Evolutionary conservation across 2,888 invertebrate genomes (phyloP).

Genomic region (Athripsodes cinereus): DNA sequence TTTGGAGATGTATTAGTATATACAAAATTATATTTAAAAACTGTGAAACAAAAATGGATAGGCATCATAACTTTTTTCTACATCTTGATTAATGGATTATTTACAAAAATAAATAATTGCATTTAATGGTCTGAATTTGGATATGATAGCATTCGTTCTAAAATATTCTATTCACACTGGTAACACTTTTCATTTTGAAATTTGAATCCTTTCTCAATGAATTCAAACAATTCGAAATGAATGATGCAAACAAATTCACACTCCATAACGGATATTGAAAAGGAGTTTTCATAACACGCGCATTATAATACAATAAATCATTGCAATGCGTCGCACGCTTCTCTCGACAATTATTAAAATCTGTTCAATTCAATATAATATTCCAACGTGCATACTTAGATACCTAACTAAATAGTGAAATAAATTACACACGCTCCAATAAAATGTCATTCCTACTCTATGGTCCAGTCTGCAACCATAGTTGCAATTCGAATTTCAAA

Average conservation of each 20-base stretch:
- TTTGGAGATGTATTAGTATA: too few relatives aligned
- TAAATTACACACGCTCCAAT: background rate
- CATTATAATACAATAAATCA: background rate
- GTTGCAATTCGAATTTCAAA: background rate
- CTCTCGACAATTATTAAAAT: background rate
- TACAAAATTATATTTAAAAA: too few relatives aligned
- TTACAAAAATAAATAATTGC: too few relatives aligned
- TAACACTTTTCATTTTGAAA: too few relatives aligned
- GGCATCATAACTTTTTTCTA: too few relatives aligned
- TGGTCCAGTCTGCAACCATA: background rate
- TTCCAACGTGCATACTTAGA: background rate
- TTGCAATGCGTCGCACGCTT: background rate
- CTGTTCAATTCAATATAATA: background rate
- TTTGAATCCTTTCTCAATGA: too few relatives aligned
- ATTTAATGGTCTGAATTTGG: too few relatives aligned
- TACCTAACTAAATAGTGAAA: background rate
- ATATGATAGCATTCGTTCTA: too few relatives aligned
- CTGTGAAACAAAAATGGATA: too few relatives aligned
- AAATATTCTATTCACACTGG: too few relatives aligned
- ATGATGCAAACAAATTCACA: background rate
- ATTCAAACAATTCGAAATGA: background rate
- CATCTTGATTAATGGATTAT: too few relatives aligned
- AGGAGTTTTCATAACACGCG: background rate
- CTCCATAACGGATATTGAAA: constrained; percentile 1
- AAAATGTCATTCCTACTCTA: background rate